Conservation (phyloP, 2,113 vertebrate genomes). For the Pitta sordida region DNA sequence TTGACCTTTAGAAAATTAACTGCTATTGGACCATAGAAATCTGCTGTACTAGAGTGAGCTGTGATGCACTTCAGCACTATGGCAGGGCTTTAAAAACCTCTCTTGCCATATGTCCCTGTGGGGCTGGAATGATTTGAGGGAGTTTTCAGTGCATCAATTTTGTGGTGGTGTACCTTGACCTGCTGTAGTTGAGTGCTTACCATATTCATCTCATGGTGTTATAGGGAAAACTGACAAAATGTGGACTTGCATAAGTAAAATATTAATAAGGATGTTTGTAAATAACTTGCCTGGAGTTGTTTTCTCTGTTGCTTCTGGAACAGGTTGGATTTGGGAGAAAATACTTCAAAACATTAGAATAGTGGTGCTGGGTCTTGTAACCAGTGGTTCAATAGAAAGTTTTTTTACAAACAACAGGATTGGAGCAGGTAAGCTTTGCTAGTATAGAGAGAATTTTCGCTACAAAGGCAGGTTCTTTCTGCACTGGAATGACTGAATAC, state of each 20-base stretch:
- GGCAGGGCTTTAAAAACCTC: neutral
- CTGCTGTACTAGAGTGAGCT: neutral
- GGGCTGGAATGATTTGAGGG: neutral
- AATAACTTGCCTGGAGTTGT: neutral
- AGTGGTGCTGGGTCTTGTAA: neutral
- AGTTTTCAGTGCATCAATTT: neutral
- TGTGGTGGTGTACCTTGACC: neutral
- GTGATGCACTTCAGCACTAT: neutral
- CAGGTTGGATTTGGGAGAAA: neutral
- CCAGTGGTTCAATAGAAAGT: neutral
- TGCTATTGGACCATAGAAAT: neutral
- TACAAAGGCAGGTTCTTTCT: neutral
- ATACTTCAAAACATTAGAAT: neutral
- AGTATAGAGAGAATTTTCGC: neutral
- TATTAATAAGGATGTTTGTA: neutral
- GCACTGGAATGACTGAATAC: neutral
- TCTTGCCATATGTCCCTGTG: neutral
- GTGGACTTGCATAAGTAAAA: neutral
- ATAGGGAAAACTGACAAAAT: neutral
- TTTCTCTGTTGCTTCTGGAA: neutral
- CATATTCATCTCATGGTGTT: too few relatives aligned
- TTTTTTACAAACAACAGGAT: neutral
- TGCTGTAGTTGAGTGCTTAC: neutral
- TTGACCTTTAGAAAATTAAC: slow-evolving; percentile 65
- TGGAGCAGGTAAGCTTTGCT: neutral